Conservation (phyloP, 1,140 invertebrate species). For the Drosophila kurseongensis region DNA sequence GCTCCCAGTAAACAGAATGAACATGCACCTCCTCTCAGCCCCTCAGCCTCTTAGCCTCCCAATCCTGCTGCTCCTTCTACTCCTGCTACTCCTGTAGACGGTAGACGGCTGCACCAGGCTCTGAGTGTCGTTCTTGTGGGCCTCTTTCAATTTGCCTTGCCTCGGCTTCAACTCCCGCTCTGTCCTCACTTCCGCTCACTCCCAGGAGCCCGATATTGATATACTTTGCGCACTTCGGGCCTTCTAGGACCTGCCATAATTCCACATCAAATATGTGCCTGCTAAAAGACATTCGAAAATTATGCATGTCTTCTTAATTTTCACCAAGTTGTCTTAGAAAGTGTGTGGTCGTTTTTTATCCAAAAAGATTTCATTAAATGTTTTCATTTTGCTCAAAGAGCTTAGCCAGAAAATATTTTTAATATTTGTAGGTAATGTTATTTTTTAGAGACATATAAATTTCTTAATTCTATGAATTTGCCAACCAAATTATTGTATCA, state of each 20-base stretch:
- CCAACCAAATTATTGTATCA: background rate
- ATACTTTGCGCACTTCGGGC: constrained; percentile 3
- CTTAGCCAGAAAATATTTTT: background rate
- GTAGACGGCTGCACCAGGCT: constrained; percentile 4
- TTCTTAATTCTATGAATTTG: background rate
- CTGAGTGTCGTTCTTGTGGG: background rate
- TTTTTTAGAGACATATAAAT: too few relatives aligned
- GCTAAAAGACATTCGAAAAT: constrained; percentile 10
- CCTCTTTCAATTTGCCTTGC: constrained; percentile 42
- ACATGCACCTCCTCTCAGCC: constrained; percentile 19
- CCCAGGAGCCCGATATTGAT: constrained; percentile 6
- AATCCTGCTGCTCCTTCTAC: background rate
- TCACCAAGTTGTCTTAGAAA: background rate
- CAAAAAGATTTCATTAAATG: too few relatives aligned
- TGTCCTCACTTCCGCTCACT: constrained; percentile 11
- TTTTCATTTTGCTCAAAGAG: too few relatives aligned
- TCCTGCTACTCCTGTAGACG: too few relatives aligned
- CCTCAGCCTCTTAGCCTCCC: background rate
- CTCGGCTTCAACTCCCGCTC: constrained; percentile 1
- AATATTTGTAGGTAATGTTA: background rate
- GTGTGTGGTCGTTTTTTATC: background rate
- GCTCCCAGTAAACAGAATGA: constrained; percentile 19
- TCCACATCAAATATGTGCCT: constrained; percentile 1
- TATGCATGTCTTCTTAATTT: constrained; percentile 16
- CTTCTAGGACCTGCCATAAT: background rate